These are phyloP conservation scores for Synodontis membranacea DNA, from an alignment of 2,113 vertebrate genomes.

Conservation along the genomic window DNA sequence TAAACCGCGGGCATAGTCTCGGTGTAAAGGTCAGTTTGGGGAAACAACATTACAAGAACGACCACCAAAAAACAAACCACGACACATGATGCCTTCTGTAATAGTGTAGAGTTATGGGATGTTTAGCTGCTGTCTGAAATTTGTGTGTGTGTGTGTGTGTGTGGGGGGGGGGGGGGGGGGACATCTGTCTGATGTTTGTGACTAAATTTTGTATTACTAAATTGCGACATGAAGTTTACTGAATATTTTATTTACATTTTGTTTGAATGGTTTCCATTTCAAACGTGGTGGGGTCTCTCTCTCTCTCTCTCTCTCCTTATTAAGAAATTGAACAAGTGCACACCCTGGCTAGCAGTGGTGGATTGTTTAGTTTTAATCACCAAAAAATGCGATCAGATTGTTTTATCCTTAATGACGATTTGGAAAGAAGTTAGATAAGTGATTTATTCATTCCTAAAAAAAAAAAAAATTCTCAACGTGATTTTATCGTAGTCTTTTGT, in stretches of 20 bases:
- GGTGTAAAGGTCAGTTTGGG: not conserved
- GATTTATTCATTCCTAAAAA: conserved; percentile 1
- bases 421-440: not conserved
- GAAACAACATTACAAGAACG: not conserved
- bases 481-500: not conserved
- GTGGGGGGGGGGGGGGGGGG: no score
- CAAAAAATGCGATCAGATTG: not conserved
- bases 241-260: not conserved
- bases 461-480: not conserved
- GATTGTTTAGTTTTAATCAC: not conserved
- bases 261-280: not conserved
- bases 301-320: not conserved
- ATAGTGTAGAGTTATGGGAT: not conserved
- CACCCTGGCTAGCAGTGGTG: not conserved
- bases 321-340: not conserved
- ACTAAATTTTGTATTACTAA: not conserved
- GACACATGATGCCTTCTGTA: not conserved
- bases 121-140: not conserved
- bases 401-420: not conserved
- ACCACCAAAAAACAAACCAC: not conserved
- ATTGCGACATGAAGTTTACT: not conserved
- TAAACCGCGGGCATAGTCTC: not conserved
- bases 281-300: no score
- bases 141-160: no score
- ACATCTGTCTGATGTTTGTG: not conserved